These are phyloP conservation scores for Diorhabda sublineata DNA, from an alignment of 1,140 invertebrate species.

Conservation along the genomic window DNA sequence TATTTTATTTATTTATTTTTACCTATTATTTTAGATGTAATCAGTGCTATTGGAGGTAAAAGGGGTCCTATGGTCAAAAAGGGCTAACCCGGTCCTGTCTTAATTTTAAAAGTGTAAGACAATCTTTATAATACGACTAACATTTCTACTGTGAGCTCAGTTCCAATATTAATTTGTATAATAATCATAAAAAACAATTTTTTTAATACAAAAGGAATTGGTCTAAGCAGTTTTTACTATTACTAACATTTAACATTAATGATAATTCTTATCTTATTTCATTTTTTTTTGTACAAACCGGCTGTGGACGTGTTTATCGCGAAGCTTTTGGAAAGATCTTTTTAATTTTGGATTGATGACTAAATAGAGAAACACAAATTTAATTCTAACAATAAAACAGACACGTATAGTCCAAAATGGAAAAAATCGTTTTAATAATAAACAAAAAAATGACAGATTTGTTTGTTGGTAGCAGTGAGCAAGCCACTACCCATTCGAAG, in stretches of 20 bases:
- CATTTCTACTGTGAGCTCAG: slow-evolving; percentile 19
- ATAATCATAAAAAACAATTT: background rate
- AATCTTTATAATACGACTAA: slow-evolving; percentile 28
- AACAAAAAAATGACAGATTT: too few relatives aligned
- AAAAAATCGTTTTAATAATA: too few relatives aligned
- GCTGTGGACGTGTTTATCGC: background rate
- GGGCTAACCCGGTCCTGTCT: slow-evolving; percentile 38
- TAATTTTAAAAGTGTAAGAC: slow-evolving; percentile 43
- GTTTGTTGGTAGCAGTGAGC: too few relatives aligned
- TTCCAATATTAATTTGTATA: background rate
- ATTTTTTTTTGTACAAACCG: background rate
- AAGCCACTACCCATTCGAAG: too few relatives aligned
- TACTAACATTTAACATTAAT: slow-evolving; percentile 13
- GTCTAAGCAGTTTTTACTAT: background rate
- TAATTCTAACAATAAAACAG: too few relatives aligned
- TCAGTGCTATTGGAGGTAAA: slow-evolving; percentile 75
- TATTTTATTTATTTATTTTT: slow-evolving; percentile 32
- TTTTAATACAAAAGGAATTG: background rate
- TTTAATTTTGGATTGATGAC: too few relatives aligned
- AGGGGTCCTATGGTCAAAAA: slow-evolving; percentile 42
- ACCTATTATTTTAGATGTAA: slow-evolving; percentile 68
- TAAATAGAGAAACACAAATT: too few relatives aligned
- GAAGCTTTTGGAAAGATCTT: too few relatives aligned
- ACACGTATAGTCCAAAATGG: too few relatives aligned
- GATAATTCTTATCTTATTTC: slow-evolving; percentile 10